Evolutionary conservation across 2,888 invertebrate genomes (phyloP), one percentile per base, ranked within the genome.

Genomic region (Parapristionchus giblindavisi): DNA sequence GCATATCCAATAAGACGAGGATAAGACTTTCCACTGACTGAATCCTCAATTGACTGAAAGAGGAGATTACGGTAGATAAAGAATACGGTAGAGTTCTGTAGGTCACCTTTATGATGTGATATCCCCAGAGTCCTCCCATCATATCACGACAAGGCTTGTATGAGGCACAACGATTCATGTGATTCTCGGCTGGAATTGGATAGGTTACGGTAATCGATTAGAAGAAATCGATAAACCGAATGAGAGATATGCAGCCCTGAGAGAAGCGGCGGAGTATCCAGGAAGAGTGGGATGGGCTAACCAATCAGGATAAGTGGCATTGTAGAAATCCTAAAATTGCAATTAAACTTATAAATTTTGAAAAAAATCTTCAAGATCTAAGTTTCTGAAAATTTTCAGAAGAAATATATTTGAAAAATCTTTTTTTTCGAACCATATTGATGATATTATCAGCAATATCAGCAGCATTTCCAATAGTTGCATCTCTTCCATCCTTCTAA

Each of bases 371-470:
- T 14, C 11, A 43, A 17, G 8, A 43, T 43, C 17, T 43, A 43
- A n/a, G n/a, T n/a, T n/a, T n/a, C n/a, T n/a, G n/a, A n/a, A n/a
- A n/a, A n/a, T n/a, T n/a, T n/a, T n/a, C n/a, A n/a, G n/a, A n/a
- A n/a, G n/a, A n/a, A n/a, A n/a, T n/a, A n/a, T n/a, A n/a, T n/a
- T n/a, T n/a, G n/a, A n/a, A n/a, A n/a, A n/a, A n/a, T n/a, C n/a
- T n/a, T n/a, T n/a, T n/a, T n/a, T 14, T 5, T 24, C 61, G 3
- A 27, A 73, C 73, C 60, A 73, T 60, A 21, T 73, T 48, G 24
- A 73, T 61, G 48, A 73, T 73, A 51, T 73, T 73, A 24, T 73
- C 73, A 1, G 73, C 73, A 61, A 73, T 61, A 36, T 73, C 73
- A 17, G 73, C 73, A 0, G 61, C 73, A 29, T 61, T 61, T 17